Evolutionary conservation across 2,888 invertebrate species (phyloP), one percentile per base, ranked within the genome.

Genomic region (Eilema sororculum): DNA sequence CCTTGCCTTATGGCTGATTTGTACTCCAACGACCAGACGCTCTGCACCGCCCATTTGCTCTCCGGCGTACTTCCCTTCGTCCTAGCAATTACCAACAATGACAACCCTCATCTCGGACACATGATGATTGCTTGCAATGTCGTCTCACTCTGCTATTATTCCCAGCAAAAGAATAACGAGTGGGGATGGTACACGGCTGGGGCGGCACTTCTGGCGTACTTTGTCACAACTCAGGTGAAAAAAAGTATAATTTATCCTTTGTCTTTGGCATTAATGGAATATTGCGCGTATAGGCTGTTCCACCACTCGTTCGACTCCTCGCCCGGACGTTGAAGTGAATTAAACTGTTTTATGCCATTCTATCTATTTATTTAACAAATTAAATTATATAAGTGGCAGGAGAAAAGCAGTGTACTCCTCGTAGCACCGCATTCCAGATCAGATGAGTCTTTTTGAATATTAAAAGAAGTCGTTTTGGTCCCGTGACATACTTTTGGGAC

Each of bases 1-100:
- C 91, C 94, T 0, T 93, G 93, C 68, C 72, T 94, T 0, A 93
- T 90, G 86, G 94, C 93, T 0, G 94, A 94, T 57, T 71, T 94
- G 2, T 89, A 90, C 64, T 78, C 86, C 0, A 60, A 74, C 0
- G 86, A 93, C 68, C 72, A 84, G 2, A 71, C 69, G 0, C 2
- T 94, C 0, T 86, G 90, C 67, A 56, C 80, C 0, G 2, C 91
- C 5, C 93, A 94, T 67, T 77, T 93, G 16, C 58, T 90, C 16
- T 93, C 93, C 20, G 94, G 94, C 16, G 41, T 93, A 0, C 72
- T 94, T 0, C 94, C 94, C 0, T 93, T 94, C 75, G 86, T 82
- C 0, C 41, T 94, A 71, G 84, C 91, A 0, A 64, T 94, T 16
- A 67, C 87, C 20, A 90, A 89, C 3, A 83, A 88, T 0, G 93